Conservation (phyloP, 2,888 invertebrate species). For the Ectobius pallidus region DNA sequence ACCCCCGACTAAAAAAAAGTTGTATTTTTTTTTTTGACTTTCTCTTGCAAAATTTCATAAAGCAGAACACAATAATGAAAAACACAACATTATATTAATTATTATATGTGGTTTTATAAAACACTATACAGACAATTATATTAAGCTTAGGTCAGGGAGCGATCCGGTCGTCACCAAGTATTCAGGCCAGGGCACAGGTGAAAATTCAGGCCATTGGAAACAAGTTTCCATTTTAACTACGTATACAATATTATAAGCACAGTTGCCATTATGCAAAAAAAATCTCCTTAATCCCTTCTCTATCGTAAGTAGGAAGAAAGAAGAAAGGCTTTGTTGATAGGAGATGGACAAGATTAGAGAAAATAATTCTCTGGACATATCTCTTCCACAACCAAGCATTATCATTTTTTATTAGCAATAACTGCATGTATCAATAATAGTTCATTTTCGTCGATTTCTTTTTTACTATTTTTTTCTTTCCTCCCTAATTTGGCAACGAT, state of each 20-base stretch:
- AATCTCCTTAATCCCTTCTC: conserved; percentile 13
- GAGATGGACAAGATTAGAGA: conserved; percentile 30
- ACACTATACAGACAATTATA: conserved; percentile 40
- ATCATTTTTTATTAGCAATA: conserved; percentile 6
- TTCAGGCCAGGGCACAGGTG: conserved; percentile 41
- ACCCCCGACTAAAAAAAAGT: conserved; percentile 40
- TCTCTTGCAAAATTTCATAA: conserved; percentile 42
- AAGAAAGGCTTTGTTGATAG: conserved; percentile 24
- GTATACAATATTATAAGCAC: conserved; percentile 40
- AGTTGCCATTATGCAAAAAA: conserved; percentile 33
- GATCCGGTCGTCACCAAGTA: conserved; percentile 43
- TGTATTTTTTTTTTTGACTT: conserved; percentile 38
- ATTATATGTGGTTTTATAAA: conserved; percentile 40
- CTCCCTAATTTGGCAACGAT: conserved; percentile 39
- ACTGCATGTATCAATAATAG: background rate
- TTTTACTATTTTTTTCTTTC: conserved; percentile 9
- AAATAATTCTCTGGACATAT: conserved; percentile 17
- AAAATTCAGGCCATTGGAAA: conserved; percentile 26
- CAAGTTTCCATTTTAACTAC: conserved; percentile 28
- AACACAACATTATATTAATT: conserved; percentile 39
- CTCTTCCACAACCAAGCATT: conserved; percentile 38
- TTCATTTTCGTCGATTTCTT: background rate
- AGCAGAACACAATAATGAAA: conserved; percentile 42
- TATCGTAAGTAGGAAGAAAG: conserved; percentile 14
- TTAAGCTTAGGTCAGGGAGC: conserved; percentile 39